Evolutionary conservation across 1,140 invertebrate genomes (phyloP), one percentile per base, ranked within the genome.

Genomic region (Drosophila nebulosa): DNA sequence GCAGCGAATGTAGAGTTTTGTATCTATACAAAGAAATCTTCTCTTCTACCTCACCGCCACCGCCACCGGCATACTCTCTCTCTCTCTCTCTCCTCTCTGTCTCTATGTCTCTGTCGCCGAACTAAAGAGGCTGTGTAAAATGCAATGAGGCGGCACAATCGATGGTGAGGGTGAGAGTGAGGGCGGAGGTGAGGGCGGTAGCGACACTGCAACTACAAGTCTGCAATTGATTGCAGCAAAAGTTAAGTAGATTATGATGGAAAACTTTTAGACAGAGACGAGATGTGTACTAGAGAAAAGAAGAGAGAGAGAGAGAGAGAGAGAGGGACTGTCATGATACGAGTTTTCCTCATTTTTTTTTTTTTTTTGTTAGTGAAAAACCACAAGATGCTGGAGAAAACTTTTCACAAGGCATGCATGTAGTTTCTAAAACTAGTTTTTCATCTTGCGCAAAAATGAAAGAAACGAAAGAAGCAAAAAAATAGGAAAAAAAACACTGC

Each of bases 231-330:
- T 86, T 86, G 83, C 78, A 83, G 83, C 79, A 88, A 86, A 86
- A 86, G 83, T 86, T 86, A 88, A 86, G 84, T 86, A 86, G 83
- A 86, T 86, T 86, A 86, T 88, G 83, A 86, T 86, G 83, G 83
- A 86, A 86, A 86, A 86, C 59, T 86, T 86, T 88, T 71, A 76
- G 64, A 67, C 73, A 59, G 52, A 55, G 9, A 32, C 39, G 26
- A 27, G 58, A 52, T 59, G 35, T 59, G 35, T 14, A 14, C 22
- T 18, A 12, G 39, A 27, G 9, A 30, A 21, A 35, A 9, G 16
- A 6, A 22, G 26, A 57, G 26, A 50, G 16, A 27, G 27, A 64
- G 51, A 36, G 24, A 57, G 35, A 35, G 50, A 30, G 7, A 30
- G 14, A 65, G 68, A 74, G 58, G 32, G 24, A 30, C 52, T 55